Evolutionary conservation across 2,113 vertebrate species (phyloP).

Genomic region (Puma concolor): DNA sequence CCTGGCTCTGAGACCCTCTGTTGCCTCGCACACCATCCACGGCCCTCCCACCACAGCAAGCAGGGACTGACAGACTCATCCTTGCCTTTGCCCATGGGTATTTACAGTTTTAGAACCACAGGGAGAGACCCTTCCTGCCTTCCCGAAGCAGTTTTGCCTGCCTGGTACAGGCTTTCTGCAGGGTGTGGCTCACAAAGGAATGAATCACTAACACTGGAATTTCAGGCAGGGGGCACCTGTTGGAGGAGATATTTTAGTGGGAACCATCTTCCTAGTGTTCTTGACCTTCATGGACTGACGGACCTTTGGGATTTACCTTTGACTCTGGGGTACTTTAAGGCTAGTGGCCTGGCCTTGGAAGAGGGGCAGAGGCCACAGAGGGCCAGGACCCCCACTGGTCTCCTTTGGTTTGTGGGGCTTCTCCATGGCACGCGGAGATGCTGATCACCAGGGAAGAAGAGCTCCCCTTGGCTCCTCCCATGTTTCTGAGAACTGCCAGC

Average conservation of each 20-base stretch:
- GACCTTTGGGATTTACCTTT: background rate
- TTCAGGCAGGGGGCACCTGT: slow-evolving; percentile 3
- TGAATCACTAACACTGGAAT: background rate
- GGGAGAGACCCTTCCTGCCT: background rate
- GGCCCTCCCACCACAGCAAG: background rate
- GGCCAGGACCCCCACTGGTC: background rate
- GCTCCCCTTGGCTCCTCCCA: background rate
- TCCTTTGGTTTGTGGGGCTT: background rate
- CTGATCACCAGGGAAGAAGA: background rate
- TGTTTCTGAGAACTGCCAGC: background rate
- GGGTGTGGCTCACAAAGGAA: background rate
- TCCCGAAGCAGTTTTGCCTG: background rate
- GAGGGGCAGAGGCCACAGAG: background rate
- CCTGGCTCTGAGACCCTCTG: background rate
- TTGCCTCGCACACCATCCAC: rapidly evolving
- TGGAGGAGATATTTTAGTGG: background rate
- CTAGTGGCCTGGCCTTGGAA: background rate
- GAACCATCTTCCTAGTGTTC: background rate
- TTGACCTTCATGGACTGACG: background rate
- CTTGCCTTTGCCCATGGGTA: background rate
- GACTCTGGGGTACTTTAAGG: background rate
- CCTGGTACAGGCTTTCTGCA: background rate
- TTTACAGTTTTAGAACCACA: background rate
- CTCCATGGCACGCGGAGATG: background rate
- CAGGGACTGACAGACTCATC: background rate